phyloP scores from a whole-genome alignment of 2,113 vertebrate genomes.

The Phodopus roborovskii region DNA sequence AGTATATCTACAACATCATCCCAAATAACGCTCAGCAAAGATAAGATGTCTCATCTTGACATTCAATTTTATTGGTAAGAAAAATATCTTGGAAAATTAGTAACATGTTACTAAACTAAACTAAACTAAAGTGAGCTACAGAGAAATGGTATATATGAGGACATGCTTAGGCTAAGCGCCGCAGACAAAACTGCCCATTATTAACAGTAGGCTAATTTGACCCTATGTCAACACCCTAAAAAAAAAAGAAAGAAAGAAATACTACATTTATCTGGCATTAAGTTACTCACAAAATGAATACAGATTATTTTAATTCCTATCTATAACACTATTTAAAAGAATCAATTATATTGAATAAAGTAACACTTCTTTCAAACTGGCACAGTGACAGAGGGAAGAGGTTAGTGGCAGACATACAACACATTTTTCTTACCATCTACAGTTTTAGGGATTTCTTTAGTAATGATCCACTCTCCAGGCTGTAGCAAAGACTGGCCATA shows the following conservation, averaged over 20 bases:
- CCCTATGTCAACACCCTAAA: not conserved
- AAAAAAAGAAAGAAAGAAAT: not conserved
- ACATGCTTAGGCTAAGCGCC: conserved; percentile 40
- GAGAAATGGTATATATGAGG: not conserved
- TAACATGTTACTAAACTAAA: not conserved
- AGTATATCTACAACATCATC: not conserved
- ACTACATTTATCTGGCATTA: not conserved
- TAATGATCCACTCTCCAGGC: conserved; percentile 96
- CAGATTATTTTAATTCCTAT: not conserved
- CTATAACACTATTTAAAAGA: not conserved
- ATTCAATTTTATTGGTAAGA: conserved; percentile 17
- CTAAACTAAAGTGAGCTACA: not conserved
- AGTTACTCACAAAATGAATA: conserved; percentile 14
- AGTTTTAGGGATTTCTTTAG: conserved; percentile 93
- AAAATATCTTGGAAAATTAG: conserved; percentile 5
- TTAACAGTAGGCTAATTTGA: not conserved
- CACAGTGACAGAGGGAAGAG: not conserved
- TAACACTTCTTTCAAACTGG: not conserved
- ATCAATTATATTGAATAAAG: not conserved
- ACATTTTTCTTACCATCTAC: conserved; percentile 89
- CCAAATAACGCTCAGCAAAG: not conserved
- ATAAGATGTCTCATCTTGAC: not conserved
- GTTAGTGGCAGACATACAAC: not conserved
- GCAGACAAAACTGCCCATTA: not conserved
- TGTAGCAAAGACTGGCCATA: conserved; percentile 97